These are phyloP conservation scores for Oostethus manadensis DNA, from an alignment of 2,113 vertebrate species.

Conservation along the genomic window DNA sequence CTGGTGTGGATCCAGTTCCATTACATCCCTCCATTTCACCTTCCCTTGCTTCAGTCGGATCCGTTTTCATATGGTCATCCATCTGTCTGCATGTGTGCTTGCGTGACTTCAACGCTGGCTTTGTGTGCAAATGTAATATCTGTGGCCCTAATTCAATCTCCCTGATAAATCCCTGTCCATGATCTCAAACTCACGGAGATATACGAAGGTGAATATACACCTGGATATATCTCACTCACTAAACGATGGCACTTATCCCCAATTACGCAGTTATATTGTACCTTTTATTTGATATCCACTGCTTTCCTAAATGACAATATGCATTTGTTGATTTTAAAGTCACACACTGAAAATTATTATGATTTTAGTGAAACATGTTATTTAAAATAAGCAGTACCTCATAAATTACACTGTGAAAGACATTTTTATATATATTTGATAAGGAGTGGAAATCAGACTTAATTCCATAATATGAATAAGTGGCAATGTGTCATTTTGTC, in stretches of 20 bases:
- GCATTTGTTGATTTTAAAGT: conserved; percentile 4
- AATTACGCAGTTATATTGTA: background rate
- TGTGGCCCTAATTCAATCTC: conserved; percentile 16
- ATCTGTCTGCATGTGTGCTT: conserved; percentile 21
- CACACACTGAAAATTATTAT: background rate
- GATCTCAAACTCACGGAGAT: conserved; percentile 2
- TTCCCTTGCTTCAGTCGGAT: conserved; percentile 2
- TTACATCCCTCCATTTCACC: conserved; percentile 17
- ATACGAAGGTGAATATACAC: background rate
- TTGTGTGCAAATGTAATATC: conserved; percentile 28
- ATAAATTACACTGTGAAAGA: conserved; percentile 3
- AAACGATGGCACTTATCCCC: conserved; percentile 1
- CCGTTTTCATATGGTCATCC: conserved; percentile 18
- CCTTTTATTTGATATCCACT: background rate
- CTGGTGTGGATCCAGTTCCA: conserved; percentile 42
- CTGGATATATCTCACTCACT: conserved; percentile 8
- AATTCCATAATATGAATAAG: conserved; percentile 63
- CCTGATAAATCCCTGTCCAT: conserved; percentile 13
- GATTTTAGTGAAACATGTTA: conserved; percentile 2
- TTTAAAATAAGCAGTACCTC: conserved; percentile 6
- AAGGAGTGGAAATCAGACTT: conserved; percentile 48
- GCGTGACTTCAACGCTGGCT: conserved; percentile 19
- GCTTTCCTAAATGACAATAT: conserved; percentile 4
- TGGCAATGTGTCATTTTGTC: conserved; percentile 67
- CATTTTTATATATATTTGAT: conserved; percentile 9